phyloP scores from a whole-genome alignment of 1,140 invertebrate species.

The Latrodectus geometricus region DNA sequence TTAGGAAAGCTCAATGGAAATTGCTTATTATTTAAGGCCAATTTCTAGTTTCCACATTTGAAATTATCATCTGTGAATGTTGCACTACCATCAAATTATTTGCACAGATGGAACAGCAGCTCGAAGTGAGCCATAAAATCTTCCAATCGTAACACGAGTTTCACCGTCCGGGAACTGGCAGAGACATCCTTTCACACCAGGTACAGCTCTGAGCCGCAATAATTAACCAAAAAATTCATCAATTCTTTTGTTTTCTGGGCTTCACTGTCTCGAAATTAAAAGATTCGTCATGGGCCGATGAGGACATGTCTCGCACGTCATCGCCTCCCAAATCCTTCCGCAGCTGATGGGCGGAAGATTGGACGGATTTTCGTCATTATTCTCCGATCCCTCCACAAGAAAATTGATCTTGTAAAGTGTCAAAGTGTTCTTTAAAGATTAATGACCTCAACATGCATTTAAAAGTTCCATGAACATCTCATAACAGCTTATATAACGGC shows the following conservation, averaged over 20 bases:
- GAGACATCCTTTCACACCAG: slow-evolving; percentile 31
- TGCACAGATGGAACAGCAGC: too few species aligned
- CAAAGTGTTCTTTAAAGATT: not conserved
- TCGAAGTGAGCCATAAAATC: not conserved
- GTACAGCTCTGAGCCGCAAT: slow-evolving; percentile 38
- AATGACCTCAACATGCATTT: not conserved
- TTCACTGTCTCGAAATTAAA: not conserved
- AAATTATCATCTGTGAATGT: too few species aligned
- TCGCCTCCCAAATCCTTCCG: not conserved
- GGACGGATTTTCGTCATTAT: not conserved
- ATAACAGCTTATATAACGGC: too few species aligned
- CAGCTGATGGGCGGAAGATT: too few species aligned
- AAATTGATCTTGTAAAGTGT: not conserved
- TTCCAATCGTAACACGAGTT: not conserved
- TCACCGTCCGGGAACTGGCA: not conserved
- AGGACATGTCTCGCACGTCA: not conserved
- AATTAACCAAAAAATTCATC: not conserved
- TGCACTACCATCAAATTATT: too few species aligned
- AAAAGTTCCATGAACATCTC: not conserved
- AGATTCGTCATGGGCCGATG: not conserved
- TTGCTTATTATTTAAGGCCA: too few species aligned
- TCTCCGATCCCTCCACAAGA: not conserved
- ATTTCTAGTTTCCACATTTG: too few species aligned
- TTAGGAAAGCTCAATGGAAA: too few species aligned
- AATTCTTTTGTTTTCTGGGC: not conserved